Conservation (phyloP, 2,113 vertebrate species). For the Galemys pyrenaicus region DNA sequence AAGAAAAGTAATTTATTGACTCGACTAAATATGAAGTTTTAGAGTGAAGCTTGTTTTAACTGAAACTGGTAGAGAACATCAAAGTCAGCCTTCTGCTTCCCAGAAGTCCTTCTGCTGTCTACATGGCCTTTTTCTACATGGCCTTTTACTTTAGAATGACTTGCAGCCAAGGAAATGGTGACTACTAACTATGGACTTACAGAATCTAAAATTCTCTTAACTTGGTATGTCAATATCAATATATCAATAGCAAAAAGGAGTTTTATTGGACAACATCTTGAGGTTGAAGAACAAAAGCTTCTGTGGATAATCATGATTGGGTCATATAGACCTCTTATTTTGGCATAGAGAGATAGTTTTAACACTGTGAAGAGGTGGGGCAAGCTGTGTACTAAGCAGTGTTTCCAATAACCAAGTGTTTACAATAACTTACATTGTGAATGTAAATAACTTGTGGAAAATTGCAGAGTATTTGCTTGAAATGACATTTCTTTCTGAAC, state of each 20-base stretch:
- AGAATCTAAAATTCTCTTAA: background rate
- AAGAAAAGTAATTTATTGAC: background rate
- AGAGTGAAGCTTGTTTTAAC: background rate
- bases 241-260: background rate
- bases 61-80: background rate
- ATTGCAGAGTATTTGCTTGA: background rate
- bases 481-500: background rate
- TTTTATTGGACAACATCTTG: background rate
- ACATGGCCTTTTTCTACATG: too few relatives aligned
- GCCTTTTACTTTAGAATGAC: background rate
- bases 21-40: background rate
- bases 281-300: background rate
- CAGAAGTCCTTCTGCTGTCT: background rate
- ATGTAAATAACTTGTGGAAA: slow-evolving; percentile 14
- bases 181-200: background rate
- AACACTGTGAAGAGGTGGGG: background rate
- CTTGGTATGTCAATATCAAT: background rate
- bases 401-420: background rate
- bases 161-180: background rate
- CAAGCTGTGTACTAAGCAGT: background rate
- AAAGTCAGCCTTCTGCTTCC: background rate
- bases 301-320: background rate
- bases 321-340: background rate
- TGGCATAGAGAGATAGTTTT: background rate
- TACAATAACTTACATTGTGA: background rate